Evolutionary conservation across 2,797 vertebrate species (phyloP).

Genomic region (Lagodon rhomboides): DNA sequence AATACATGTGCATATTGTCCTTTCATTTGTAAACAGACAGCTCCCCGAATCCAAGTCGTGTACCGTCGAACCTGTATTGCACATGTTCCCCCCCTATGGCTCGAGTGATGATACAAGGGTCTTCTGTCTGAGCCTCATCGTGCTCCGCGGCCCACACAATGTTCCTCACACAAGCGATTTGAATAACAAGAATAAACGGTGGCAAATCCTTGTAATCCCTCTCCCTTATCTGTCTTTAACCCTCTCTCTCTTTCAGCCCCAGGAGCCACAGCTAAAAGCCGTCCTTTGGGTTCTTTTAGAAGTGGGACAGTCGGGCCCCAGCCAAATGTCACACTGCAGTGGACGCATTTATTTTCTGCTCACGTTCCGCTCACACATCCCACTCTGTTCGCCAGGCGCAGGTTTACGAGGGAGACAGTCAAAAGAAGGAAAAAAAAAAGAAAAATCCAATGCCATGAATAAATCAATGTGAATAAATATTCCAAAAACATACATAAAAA

Average conservation of each 20-base stretch:
- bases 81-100: constrained; percentile 63
- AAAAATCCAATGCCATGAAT: constrained; percentile 43
- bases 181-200: constrained; percentile 66
- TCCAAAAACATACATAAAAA: constrained; percentile 69
- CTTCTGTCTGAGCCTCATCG: constrained; percentile 44
- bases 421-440: constrained; percentile 19
- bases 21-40: constrained; percentile 60
- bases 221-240: constrained; percentile 66
- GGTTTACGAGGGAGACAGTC: constrained; percentile 59
- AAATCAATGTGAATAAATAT: constrained; percentile 74
- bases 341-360: constrained; percentile 72
- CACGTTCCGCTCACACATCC: constrained; percentile 55
- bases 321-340: constrained; percentile 79
- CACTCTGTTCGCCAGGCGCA: constrained; percentile 35
- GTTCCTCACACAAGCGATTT: constrained; percentile 65
- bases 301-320: constrained; percentile 66
- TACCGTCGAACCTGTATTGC: constrained; percentile 64
- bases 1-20: constrained; percentile 59
- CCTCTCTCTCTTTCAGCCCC: constrained; percentile 62
- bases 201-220: constrained; percentile 69
- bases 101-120: constrained; percentile 49
- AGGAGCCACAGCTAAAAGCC: constrained; percentile 70
- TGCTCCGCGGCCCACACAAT: constrained; percentile 51
- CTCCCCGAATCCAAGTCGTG: constrained; percentile 48
- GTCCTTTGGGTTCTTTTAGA: constrained; percentile 71